Evolutionary conservation across 1,140 invertebrate species (phyloP).

Genomic region (Heliconius hewitsoni): DNA sequence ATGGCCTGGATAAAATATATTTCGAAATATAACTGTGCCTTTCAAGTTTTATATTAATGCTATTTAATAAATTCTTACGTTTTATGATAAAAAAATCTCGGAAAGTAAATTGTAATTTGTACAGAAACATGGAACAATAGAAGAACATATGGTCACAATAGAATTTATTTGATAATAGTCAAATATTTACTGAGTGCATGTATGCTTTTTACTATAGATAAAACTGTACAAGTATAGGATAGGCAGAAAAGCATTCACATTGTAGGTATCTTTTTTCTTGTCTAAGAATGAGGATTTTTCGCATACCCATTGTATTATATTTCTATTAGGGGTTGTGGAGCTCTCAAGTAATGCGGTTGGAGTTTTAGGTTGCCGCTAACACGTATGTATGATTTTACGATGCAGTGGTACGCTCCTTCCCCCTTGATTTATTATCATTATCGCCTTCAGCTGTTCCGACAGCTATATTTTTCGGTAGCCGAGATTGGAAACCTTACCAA

Average conservation of each 20-base stretch:
- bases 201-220: not conserved
- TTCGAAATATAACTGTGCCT: not conserved
- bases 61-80: not conserved
- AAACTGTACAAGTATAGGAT: slow-evolving; percentile 50
- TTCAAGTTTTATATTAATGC: not conserved
- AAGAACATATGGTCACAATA: not conserved
- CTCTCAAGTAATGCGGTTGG: slow-evolving; percentile 54
- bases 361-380: slow-evolving; percentile 38
- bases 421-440: slow-evolving; percentile 67
- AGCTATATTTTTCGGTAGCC: slow-evolving; percentile 15
- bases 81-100: not conserved
- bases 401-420: slow-evolving; percentile 47
- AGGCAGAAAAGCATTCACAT: slow-evolving; percentile 59
- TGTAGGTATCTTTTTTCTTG: slow-evolving; percentile 57
- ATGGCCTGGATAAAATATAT: slow-evolving; percentile 25
- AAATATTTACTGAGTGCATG: not conserved
- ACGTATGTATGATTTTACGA: slow-evolving; percentile 65
- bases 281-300: slow-evolving; percentile 56
- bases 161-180: not conserved
- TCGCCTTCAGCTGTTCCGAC: slow-evolving; percentile 28
- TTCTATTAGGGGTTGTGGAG: slow-evolving; percentile 71
- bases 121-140: too few relatives aligned
- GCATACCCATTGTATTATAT: slow-evolving; percentile 64
- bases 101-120: too few relatives aligned
- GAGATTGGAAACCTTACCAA: slow-evolving; percentile 13